Percentiles rank a stretch among this genome's conserved stretches.
Evolutionary conservation across 1,140 invertebrate species (phyloP).

Genomic region (Aphis gossypii): DNA sequence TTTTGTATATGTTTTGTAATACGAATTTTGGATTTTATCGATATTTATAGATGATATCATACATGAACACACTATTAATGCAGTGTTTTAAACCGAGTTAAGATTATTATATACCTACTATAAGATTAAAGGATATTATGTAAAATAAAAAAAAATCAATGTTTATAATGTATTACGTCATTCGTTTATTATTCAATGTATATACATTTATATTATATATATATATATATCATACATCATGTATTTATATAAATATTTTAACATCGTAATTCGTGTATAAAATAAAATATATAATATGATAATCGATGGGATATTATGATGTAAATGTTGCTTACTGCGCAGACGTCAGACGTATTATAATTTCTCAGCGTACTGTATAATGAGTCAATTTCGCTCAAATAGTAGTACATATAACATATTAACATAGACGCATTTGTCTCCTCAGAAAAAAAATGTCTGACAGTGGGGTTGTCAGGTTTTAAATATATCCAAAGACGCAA

Average conservation of each 20-base stretch:
- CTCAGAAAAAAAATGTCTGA: not conserved
- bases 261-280: too few species aligned
- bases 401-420: not conserved
- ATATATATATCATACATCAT: too few species aligned
- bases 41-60: not conserved
- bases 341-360: conserved; percentile 7
- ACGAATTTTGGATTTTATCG: not conserved
- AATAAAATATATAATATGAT: not conserved
- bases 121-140: not conserved
- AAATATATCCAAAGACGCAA: not conserved
- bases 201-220: not conserved
- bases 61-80: not conserved
- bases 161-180: not conserved
- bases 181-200: not conserved
- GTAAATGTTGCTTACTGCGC: not conserved
- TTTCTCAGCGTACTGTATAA: not conserved
- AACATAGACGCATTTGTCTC: not conserved
- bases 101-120: not conserved
- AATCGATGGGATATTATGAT: not conserved
- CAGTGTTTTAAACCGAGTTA: not conserved
- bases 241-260: too few species aligned
- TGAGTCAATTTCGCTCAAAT: not conserved
- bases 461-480: not conserved
- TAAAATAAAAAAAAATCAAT: conserved; percentile 6
- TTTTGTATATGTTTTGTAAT: not conserved